Base-by-base conservation (phyloP, 2,113 vertebrate species). In the Blennius ocellaris region DNA sequence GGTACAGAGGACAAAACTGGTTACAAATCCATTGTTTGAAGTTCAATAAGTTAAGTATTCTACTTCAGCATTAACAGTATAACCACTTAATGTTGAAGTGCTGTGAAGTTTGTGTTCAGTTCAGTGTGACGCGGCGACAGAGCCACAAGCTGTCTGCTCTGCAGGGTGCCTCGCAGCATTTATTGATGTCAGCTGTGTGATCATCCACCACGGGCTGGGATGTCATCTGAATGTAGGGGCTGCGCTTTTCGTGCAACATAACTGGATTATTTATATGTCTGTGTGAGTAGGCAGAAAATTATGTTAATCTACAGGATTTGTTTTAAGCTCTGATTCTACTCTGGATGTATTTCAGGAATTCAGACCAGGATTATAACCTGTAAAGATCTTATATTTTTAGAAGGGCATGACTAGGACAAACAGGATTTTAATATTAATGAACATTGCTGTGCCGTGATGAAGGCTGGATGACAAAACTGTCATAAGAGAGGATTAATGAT, bases 401-500 rank as follows among this genome's bases (percentile, higher is more conserved):
- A 76, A 72, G 80, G 60, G 70, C 68, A 48, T 65, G 54, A 72
- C 61, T 64, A 61, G 55, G 69, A 87, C 70, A 80, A 85, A 79
- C 61, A 69, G 55, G 73, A 58, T 72, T 85, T 80, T 49, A 71
- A 73, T 74, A 73, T 78, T 54, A 72, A 87, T 70, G 66, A 81
- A 55, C 40, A 69, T 74, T 60, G 66, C 68, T 36, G 62, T 1
- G 53, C 64, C 44, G 30, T 56, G 60, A 76, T 78, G 69, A 64
- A 73, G 64, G 61, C 15, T 56, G 70, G 45, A 55, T 64, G 76
- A 86, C 41, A 51, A 57, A 81, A 70, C 68, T 72, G 54, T 70
- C 74, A 67, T 59, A 76, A 67, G 41, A 71, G 66, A 61, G 69
- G 62, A 84, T 85, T 81, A 63, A 82, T 73, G 36, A 65, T 56